Evolutionary conservation across 2,113 vertebrate genomes (phyloP), one percentile per base, ranked within the genome.

Genomic region (Acrocephalus kingi): DNA sequence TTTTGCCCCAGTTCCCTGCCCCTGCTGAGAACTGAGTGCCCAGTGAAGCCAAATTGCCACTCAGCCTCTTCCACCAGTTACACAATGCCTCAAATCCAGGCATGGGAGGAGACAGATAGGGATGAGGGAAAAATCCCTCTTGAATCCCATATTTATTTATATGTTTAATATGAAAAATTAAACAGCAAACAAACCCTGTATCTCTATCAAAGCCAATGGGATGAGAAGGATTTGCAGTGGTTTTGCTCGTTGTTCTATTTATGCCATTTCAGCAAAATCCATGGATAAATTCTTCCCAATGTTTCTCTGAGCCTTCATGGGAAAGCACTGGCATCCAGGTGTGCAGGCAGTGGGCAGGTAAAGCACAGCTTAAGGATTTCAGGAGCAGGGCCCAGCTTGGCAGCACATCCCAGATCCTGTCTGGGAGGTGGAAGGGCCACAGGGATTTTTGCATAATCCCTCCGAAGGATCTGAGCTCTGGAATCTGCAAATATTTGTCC

Each of bases 401-500:
- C 54, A 77, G 72, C 7, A 79, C 58, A 39, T 90, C 75, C 75
- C 52, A 64, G 67, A 67, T 45, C 11, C 55, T 19, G 7, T 5
- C 30, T 23, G 62, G 6, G 58, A 79, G 49, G 49, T 62, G 63
- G 30, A 54, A 25, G 59, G 55, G 43, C 68, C 55, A 23, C 30
- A 17, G 35, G 14, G 84, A 46, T n/a, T 84, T 96, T 73, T 59
- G 43, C 67, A 74, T 80, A 83, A 93, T 88, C 75, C 59, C 24
- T 64, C 83, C 52, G 31, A 85, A 90, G 61, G 61, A 78, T 64
- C 46, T 46, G 90, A 95, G 71, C 78, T 83, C 15, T 58, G 59
- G 67, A 71, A 90, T 30, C 68, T 49, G 56, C 93, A 92, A 93
- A 88, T 93, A 59, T 94, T 95, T 96, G 85, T 62, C 68, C 48